These are phyloP conservation scores for Coranthus polyacanthus DNA, from an alignment of 2,797 vertebrate species.

Conservation along the genomic window DNA sequence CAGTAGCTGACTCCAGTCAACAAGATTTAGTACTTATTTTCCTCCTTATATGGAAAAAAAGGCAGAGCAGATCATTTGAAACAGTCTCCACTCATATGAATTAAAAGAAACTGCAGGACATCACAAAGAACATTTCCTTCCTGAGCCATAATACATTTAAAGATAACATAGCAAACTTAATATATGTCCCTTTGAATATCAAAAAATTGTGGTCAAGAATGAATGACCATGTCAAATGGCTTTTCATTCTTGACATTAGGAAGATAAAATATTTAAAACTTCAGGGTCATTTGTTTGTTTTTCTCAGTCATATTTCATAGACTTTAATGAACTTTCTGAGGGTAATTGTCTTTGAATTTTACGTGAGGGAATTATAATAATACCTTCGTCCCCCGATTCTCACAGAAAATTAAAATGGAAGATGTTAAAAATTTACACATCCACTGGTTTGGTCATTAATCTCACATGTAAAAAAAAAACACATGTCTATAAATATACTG, in stretches of 20 bases:
- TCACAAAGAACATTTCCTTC: background rate
- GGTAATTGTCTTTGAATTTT: too few species aligned
- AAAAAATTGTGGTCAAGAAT: too few species aligned
- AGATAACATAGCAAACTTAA: background rate
- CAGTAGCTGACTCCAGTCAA: too few species aligned
- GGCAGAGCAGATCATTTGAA: background rate
- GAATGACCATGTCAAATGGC: background rate
- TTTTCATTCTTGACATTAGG: background rate
- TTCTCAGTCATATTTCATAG: too few species aligned
- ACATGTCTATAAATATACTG: background rate
- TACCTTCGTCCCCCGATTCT: too few species aligned
- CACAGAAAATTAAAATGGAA: too few species aligned
- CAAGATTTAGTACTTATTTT: accelerated
- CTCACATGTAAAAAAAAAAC: background rate
- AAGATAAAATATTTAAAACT: too few species aligned
- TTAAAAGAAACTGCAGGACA: background rate
- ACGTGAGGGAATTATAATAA: too few species aligned
- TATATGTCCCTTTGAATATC: too few species aligned
- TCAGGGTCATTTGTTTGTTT: too few species aligned
- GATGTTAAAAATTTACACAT: too few species aligned
- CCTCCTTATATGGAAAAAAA: background rate
- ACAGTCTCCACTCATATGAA: background rate
- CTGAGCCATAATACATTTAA: background rate
- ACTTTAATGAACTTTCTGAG: too few species aligned
- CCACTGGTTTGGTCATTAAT: background rate